A percentile compares a stretch with the other conserved stretches of the same genome.
These are phyloP conservation scores for Dendrocopos noguchii DNA, from an alignment of 2,113 vertebrate genomes.

Conservation along the genomic window DNA sequence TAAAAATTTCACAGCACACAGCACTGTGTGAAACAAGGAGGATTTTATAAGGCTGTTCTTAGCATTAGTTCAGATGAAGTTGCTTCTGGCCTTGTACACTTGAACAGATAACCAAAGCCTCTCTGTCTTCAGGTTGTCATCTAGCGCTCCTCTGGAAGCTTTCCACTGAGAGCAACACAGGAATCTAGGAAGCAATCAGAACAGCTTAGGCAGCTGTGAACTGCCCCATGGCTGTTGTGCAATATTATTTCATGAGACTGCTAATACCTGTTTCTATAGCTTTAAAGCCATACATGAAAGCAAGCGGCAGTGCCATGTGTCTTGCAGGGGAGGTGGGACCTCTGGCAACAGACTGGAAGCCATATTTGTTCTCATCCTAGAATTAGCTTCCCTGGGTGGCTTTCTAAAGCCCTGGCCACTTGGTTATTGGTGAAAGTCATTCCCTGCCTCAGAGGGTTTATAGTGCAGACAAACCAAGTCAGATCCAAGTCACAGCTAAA, in stretches of 20 bases:
- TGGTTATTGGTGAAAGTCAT: neutral
- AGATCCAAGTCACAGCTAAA: neutral
- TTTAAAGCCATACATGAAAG: conserved; percentile 2
- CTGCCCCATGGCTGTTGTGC: neutral
- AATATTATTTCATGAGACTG: neutral
- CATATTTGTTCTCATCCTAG: neutral
- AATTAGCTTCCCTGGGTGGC: neutral
- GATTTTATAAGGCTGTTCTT: neutral
- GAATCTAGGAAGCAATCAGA: neutral
- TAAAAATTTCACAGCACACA: neutral
- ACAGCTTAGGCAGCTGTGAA: neutral
- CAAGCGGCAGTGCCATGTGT: neutral
- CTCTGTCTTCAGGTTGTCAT: neutral
- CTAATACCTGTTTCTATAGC: neutral
- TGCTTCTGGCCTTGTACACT: neutral
- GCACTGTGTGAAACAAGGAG: neutral
- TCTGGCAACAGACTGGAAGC: neutral
- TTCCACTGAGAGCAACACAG: neutral
- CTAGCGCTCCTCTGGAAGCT: neutral
- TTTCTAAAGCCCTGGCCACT: neutral
- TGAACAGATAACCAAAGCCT: neutral
- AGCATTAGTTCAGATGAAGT: neutral
- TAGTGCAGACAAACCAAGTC: neutral
- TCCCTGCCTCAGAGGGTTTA: neutral
- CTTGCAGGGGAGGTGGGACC: neutral